Base-by-base conservation (phyloP, 2,888 invertebrate species). In the Orthosia cruda region DNA sequence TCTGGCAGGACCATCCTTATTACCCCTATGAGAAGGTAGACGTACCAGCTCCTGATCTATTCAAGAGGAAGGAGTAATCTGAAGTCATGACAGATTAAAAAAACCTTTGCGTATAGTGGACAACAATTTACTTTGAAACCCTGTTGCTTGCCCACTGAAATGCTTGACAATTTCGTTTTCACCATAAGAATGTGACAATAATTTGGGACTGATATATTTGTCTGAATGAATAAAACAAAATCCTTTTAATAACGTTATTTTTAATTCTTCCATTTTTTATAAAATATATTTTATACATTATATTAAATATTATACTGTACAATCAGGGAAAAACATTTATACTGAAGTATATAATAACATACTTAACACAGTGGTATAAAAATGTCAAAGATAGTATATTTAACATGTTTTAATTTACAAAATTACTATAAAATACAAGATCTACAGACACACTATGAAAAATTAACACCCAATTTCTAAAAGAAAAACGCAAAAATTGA, bases 1-100 rank as follows among this genome's bases (percentile, higher is more conserved):
- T 94, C 81, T 96, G 96, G 96, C 96, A 96, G 54, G 93, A 95
- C 4, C 95, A 95, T n/a, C 95, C 95, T 0, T 95, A 94, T 80
- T 96, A 94, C 72, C 94, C 96, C 0, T 95, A 92, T 65, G 96
- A 95, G 85, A 90, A 79, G 63, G 91, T 89, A 0, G 94, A 92
- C 0, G 71, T 71, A 0, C 92, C 94, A 0, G 89, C 83, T 0
- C 84, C 85, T 0, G 86, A 94, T 54, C 71, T 90, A 0, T 95
- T 96, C 69, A 87, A 90, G 69, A n/a, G 83, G 82, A 75, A 78
- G 1, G 50, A 32, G 0, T 58, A 12, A 52, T 13, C 12, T 20
- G 1, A 12, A 16, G 4, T 7, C 13, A 13, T 0, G 16, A 40
- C 0, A 23, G 1, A 2, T 9, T 23, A n/a, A 40, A n/a, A n/a